Conservation (phyloP, 2,888 invertebrate genomes). For the Perdita meconis region DNA sequence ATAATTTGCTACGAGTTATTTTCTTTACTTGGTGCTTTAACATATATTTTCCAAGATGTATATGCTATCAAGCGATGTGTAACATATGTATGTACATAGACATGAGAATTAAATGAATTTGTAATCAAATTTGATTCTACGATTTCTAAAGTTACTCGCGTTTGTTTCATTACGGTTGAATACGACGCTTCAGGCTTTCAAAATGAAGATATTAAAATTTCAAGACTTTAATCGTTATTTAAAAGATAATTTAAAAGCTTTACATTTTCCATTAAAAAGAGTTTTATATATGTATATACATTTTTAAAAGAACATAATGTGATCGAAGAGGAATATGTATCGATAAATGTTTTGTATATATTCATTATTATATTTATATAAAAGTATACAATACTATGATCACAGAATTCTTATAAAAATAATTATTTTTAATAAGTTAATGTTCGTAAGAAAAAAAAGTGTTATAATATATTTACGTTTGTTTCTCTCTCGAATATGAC, state of each 20-base stretch:
- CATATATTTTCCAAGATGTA: constrained; percentile 20
- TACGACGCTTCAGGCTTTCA: neutral
- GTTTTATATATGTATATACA: neutral
- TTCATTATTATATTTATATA: constrained; percentile 4
- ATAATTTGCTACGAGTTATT: constrained; percentile 12
- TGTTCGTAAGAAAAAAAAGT: neutral
- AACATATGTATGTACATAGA: constrained; percentile 43
- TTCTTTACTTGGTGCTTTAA: constrained; percentile 47
- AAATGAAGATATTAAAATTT: neutral
- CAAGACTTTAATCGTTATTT: no score
- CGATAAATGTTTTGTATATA: neutral
- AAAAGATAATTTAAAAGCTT: no score
- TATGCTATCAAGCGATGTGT: constrained; percentile 20
- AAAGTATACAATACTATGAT: constrained; percentile 3
- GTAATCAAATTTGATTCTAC: constrained; percentile 24
- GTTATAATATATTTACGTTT: no score
- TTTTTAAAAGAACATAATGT: neutral
- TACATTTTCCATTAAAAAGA: no score
- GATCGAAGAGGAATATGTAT: neutral
- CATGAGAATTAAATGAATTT: constrained; percentile 49
- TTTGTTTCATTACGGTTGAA: constrained; percentile 4
- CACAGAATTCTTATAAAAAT: no score
- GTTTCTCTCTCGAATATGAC: no score
- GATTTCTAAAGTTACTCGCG: constrained; percentile 2
- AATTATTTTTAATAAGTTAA: no score